Evolutionary conservation across 2,888 invertebrate genomes (phyloP).

Genomic region (Papilio gigon): DNA sequence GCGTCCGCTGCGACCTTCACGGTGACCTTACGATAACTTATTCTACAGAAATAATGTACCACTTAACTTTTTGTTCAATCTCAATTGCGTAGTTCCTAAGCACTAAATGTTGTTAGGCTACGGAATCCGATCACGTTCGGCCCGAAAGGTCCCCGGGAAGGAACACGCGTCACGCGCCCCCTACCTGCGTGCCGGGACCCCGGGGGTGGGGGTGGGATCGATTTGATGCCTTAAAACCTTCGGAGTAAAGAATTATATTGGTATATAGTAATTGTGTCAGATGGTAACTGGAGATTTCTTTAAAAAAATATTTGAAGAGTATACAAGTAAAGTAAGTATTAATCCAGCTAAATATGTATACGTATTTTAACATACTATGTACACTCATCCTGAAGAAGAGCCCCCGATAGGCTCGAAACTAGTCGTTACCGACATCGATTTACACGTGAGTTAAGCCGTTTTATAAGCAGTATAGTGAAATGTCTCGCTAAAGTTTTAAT

Average conservation of each 20-base stretch:
- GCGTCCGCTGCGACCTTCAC: neutral
- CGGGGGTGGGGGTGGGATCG: neutral
- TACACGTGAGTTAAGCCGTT: too few relatives aligned
- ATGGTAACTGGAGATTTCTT: neutral
- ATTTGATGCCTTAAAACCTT: constrained; percentile 6
- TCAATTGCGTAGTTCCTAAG: constrained; percentile 25
- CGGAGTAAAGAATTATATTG: neutral
- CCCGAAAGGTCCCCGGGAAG: constrained; percentile 5
- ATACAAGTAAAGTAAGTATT: too few relatives aligned
- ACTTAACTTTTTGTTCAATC: constrained; percentile 27
- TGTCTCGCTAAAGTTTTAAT: too few relatives aligned
- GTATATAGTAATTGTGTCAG: neutral
- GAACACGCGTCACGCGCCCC: constrained; percentile 10
- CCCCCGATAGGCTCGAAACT: too few relatives aligned
- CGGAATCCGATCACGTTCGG: constrained; percentile 21
- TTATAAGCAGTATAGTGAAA: too few relatives aligned
- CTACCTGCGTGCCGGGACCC: constrained; percentile 7
- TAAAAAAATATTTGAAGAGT: too few relatives aligned
- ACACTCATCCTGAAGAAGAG: too few relatives aligned
- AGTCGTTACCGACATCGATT: too few relatives aligned
- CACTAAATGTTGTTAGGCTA: constrained; percentile 23
- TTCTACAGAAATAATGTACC: constrained; percentile 21
- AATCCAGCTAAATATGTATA: too few relatives aligned
- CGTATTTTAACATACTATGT: too few relatives aligned
- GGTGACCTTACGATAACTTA: constrained; percentile 15